phyloP scores from a whole-genome alignment of 2,113 vertebrate species.

The Hystrix cristata region DNA sequence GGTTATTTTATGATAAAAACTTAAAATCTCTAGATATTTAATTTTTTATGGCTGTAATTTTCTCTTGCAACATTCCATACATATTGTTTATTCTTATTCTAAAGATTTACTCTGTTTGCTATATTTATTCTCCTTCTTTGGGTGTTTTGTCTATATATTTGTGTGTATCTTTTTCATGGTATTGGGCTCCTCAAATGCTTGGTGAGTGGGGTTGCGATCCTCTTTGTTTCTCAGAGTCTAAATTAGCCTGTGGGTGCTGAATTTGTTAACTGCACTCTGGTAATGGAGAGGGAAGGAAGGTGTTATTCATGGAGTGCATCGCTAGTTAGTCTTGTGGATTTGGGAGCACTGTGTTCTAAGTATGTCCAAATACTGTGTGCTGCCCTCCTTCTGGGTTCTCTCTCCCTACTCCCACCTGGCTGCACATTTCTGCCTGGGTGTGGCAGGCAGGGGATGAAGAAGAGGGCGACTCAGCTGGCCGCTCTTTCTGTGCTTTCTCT shows the following conservation, averaged over 20 bases:
- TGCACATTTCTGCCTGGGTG: not conserved
- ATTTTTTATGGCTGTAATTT: not conserved
- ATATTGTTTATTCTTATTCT: not conserved
- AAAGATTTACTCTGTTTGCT: not conserved
- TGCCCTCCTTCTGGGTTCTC: not conserved
- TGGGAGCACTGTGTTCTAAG: not conserved
- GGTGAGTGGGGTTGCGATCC: not conserved
- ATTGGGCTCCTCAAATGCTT: not conserved
- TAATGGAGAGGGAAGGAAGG: not conserved
- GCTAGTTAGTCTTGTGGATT: not conserved
- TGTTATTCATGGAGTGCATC: not conserved
- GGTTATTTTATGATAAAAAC: not conserved
- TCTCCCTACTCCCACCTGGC: not conserved
- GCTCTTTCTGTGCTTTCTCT: not conserved
- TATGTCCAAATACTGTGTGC: not conserved
- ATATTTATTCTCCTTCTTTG: not conserved
- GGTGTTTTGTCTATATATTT: not conserved
- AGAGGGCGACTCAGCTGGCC: not conserved
- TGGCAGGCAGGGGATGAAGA: not conserved
- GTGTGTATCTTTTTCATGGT: not conserved
- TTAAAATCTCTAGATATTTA: not conserved
- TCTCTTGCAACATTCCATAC: not conserved
- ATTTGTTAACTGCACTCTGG: not conserved
- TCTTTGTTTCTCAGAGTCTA: not conserved
- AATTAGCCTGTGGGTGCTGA: not conserved